Conservation (phyloP, 2,797 vertebrate genomes). For the Acipenser ruthenus region DNA sequence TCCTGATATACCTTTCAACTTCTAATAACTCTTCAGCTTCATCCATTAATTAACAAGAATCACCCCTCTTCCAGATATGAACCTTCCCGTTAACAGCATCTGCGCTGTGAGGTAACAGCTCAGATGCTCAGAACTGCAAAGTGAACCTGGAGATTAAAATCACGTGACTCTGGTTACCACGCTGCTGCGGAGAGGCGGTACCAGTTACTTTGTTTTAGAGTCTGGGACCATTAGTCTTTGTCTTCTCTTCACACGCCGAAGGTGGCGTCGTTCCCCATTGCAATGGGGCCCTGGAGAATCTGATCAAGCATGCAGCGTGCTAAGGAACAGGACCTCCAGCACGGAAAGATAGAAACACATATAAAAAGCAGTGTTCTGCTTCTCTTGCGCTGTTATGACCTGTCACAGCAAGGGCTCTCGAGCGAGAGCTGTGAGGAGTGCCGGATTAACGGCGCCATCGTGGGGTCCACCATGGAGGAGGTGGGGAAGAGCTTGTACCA, state of each 20-base stretch:
- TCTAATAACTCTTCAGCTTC: too few species aligned
- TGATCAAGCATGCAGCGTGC: constrained; percentile 56
- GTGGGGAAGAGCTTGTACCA: constrained; percentile 99
- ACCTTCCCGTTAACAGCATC: constrained; percentile 4
- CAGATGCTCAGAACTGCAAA: constrained; percentile 11
- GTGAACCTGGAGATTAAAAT: constrained; percentile 35
- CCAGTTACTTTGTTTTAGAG: constrained; percentile 34
- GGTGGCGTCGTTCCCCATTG: constrained; percentile 24
- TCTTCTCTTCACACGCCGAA: not conserved
- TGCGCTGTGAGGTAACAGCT: constrained; percentile 11
- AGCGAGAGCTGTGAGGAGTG: constrained; percentile 97
- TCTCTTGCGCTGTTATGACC: constrained; percentile 67
- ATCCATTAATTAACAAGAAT: not conserved
- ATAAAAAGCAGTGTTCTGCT: constrained; percentile 41
- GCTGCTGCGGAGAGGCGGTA: constrained; percentile 37
- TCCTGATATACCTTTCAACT: too few species aligned
- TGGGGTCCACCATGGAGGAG: constrained; percentile 96
- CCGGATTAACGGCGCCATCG: constrained; percentile 84
- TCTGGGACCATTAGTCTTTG: constrained; percentile 45
- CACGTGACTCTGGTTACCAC: constrained; percentile 34
- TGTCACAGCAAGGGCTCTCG: constrained; percentile 94
- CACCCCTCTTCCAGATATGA: constrained; percentile 4
- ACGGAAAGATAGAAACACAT: constrained; percentile 55
- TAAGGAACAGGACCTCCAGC: constrained; percentile 49
- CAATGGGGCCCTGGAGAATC: constrained; percentile 50